A percentile compares a stretch with the other conserved stretches of the same genome.
phyloP scores from a whole-genome alignment of 2,797 vertebrate species.

The Pangasius sanitwongsei region DNA sequence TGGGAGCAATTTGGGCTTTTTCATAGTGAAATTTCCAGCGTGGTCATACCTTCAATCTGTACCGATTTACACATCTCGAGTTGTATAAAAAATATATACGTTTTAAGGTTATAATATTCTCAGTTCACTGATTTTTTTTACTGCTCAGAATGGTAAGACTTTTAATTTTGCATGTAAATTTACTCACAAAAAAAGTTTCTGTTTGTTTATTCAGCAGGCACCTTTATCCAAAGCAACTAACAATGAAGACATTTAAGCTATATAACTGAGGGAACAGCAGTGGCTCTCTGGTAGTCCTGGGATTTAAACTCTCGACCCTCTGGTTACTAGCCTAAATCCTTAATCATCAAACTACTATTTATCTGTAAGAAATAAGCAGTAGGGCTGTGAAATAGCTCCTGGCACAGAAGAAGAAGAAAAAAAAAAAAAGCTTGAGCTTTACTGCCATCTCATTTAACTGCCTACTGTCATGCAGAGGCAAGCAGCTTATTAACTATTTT shows the following conservation, averaged over 20 bases:
- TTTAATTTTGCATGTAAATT: too few relatives aligned
- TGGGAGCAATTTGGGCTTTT: slow-evolving; percentile 12
- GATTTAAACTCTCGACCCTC: not conserved
- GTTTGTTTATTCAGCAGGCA: not conserved
- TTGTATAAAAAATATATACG: too few relatives aligned
- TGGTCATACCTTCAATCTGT: not conserved
- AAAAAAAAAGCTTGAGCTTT: not conserved
- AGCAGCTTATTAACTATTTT: not conserved
- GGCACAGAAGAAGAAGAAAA: not conserved
- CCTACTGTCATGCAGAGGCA: not conserved
- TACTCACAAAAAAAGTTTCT: not conserved
- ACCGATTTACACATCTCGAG: too few relatives aligned
- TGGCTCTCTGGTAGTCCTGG: not conserved
- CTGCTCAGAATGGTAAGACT: not conserved
- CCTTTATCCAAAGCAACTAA: not conserved
- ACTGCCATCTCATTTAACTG: not conserved
- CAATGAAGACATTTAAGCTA: not conserved
- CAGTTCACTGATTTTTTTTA: not conserved
- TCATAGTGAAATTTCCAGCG: not conserved
- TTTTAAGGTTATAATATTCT: not conserved
- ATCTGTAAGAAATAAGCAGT: not conserved
- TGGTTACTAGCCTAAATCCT: not conserved
- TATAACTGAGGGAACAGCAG: not conserved
- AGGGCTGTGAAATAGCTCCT: not conserved
- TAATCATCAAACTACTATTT: not conserved